A percentile compares a stretch with the other conserved stretches of the same genome.
Conservation (phyloP, 2,113 vertebrate genomes). For the Ophthalmolycus amberensis region DNA sequence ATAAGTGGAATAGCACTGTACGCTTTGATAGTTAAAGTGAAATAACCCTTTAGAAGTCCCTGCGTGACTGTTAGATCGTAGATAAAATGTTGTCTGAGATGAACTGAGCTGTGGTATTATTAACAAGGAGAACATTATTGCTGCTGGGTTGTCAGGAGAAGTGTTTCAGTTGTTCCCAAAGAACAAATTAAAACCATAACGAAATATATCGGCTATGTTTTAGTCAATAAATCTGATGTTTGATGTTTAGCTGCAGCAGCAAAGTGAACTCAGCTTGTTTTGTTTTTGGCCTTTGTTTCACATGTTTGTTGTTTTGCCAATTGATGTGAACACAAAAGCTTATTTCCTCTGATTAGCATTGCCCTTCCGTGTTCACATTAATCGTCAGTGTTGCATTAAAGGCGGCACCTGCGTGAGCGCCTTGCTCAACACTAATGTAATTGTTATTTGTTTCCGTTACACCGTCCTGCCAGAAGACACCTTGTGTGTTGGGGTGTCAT, state of each 20-base stretch:
- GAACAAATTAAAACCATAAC: background rate
- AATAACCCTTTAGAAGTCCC: background rate
- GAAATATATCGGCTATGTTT: background rate
- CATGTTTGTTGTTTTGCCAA: background rate
- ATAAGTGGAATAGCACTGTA: background rate
- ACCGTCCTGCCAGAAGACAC: background rate
- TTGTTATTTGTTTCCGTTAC: slow-evolving; percentile 6
- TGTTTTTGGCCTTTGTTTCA: background rate
- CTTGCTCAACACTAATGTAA: background rate
- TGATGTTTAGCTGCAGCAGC: background rate
- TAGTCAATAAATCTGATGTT: background rate
- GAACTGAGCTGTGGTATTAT: background rate
- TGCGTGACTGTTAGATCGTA: background rate
- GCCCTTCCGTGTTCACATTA: background rate
- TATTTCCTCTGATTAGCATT: background rate
- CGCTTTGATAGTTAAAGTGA: background rate
- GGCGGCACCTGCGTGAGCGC: accelerated
- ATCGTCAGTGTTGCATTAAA: background rate
- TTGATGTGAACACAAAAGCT: background rate
- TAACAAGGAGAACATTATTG: background rate
- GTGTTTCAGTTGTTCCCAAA: background rate
- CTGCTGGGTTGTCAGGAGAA: background rate
- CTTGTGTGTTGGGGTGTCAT: background rate
- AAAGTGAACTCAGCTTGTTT: background rate
- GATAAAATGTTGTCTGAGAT: background rate